Percentiles rank a stretch among this genome's conserved stretches.
phyloP scores from a whole-genome alignment of 2,113 vertebrate species.

The Phycodurus eques region DNA sequence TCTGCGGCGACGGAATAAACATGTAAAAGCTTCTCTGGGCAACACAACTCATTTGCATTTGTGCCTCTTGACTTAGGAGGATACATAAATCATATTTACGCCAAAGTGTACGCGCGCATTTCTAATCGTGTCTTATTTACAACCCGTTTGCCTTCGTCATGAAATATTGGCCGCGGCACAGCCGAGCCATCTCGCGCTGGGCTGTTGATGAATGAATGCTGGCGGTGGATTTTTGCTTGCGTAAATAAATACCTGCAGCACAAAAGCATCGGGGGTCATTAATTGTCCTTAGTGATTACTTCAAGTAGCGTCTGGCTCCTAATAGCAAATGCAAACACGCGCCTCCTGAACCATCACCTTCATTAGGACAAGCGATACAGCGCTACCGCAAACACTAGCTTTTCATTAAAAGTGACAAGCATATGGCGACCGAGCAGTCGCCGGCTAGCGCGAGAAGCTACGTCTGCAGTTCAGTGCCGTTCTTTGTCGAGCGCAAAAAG shows the following conservation, averaged over 20 bases:
- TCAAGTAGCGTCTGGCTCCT: slow-evolving; percentile 40
- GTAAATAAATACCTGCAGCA: slow-evolving; percentile 52
- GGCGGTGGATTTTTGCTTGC: slow-evolving; percentile 16
- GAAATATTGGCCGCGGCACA: neutral
- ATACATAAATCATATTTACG: slow-evolving; percentile 55
- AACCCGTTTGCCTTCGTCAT: slow-evolving; percentile 29
- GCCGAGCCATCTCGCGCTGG: slow-evolving; percentile 12
- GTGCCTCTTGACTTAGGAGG: slow-evolving; percentile 57
- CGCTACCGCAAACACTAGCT: neutral
- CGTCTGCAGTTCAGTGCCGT: neutral
- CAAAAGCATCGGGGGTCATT: slow-evolving; percentile 14
- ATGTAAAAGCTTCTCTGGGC: neutral
- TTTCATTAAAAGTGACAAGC: neutral
- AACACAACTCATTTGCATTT: slow-evolving; percentile 54
- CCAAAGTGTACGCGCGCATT: slow-evolving; percentile 50
- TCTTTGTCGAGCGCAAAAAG: neutral
- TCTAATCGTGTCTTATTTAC: slow-evolving; percentile 49
- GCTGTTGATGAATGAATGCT: slow-evolving; percentile 44
- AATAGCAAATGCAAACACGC: slow-evolving; percentile 9
- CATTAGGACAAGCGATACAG: neutral
- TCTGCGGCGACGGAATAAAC: slow-evolving; percentile 1
- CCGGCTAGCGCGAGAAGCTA: neutral
- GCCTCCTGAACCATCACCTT: neutral
- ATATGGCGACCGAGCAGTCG: neutral
- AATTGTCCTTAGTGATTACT: slow-evolving; percentile 5